Evolutionary conservation across 2,888 invertebrate genomes (phyloP).

Genomic region (Habrosyne pyritoides): DNA sequence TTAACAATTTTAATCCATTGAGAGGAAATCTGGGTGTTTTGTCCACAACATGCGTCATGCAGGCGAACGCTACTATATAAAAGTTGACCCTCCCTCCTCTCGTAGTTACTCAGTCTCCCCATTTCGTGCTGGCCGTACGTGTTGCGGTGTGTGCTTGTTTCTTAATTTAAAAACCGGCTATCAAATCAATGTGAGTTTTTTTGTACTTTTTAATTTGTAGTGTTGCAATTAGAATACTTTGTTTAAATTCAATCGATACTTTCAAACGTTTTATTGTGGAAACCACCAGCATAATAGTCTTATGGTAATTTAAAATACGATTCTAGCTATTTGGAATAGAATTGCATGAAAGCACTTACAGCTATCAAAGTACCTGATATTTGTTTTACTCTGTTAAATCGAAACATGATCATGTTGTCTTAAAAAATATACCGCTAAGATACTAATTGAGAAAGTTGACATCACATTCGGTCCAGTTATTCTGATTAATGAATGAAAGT

Average conservation of each 20-base stretch:
- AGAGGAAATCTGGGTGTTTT: constrained; percentile 34
- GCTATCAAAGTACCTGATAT: too few relatives aligned
- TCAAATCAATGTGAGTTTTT: constrained; percentile 53
- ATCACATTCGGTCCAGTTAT: background rate
- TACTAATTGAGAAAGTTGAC: background rate
- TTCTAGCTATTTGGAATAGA: background rate
- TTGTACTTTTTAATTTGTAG: background rate
- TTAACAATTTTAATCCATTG: background rate
- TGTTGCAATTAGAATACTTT: background rate
- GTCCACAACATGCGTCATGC: constrained; percentile 47
- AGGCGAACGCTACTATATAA: constrained; percentile 43
- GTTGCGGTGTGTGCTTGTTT: constrained; percentile 34
- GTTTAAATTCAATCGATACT: too few relatives aligned
- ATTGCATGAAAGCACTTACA: too few relatives aligned
- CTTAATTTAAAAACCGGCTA: constrained; percentile 27
- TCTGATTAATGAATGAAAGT: background rate
- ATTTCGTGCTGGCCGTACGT: constrained; percentile 41
- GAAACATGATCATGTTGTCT: too few relatives aligned
- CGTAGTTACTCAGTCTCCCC: constrained; percentile 48
- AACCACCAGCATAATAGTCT: background rate
- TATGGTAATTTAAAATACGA: background rate
- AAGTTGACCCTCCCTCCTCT: constrained; percentile 57
- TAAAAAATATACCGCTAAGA: too few relatives aligned
- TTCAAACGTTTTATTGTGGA: background rate
- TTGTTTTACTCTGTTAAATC: too few relatives aligned